Percentiles rank a stretch among this genome's conserved stretches.
Conservation (phyloP, 2,888 invertebrate genomes). For the Macaria notata region DNA sequence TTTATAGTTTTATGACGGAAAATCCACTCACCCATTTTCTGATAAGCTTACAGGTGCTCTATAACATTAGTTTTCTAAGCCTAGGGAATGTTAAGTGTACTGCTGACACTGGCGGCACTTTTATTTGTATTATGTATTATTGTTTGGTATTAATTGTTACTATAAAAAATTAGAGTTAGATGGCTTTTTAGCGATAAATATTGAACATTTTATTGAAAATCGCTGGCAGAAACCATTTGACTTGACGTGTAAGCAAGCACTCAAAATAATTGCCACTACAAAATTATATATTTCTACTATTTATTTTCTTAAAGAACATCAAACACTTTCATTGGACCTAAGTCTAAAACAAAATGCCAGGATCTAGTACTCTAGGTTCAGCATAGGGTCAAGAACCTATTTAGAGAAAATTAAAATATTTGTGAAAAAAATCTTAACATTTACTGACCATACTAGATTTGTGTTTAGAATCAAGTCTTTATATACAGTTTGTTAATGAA, state of each 20-base stretch:
- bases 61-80: conserved; percentile 63
- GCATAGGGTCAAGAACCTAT: no score
- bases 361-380: no score
- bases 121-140: conserved; percentile 33
- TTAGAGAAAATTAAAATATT: no score
- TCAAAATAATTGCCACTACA: conserved; percentile 42
- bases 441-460: no score
- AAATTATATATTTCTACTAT: conserved; percentile 2
- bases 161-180: conserved; percentile 34
- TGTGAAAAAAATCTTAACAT: no score
- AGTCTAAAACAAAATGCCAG: no score
- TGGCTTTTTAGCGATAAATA: conserved; percentile 47
- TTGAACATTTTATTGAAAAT: conserved; percentile 56
- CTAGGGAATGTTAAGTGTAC: conserved; percentile 53
- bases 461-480: no score
- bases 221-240: conserved; percentile 26
- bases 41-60: conserved; percentile 61
- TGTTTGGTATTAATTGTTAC: conserved; percentile 40
- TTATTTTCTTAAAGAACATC: not conserved
- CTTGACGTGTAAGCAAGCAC: conserved; percentile 68
- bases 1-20: conserved; percentile 41
- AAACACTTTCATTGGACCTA: no score
- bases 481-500: no score
- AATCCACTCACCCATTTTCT: conserved; percentile 70
- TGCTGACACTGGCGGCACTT: conserved; percentile 44